Percentiles rank a stretch among this genome's conserved stretches.
Evolutionary conservation across 2,888 invertebrate genomes (phyloP).

Genomic region (Philonicus albiceps): DNA sequence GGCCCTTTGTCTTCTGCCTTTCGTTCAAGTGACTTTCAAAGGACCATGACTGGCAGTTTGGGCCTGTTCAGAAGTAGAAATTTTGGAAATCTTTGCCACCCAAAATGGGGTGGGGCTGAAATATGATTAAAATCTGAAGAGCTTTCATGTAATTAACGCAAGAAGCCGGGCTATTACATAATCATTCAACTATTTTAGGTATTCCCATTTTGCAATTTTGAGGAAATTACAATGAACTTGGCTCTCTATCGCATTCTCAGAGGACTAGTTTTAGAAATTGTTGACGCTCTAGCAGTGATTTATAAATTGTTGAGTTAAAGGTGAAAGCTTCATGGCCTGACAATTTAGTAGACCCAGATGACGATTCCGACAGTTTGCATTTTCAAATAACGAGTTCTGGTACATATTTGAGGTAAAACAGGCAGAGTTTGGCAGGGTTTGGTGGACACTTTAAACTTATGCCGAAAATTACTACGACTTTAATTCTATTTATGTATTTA

Average conservation of each 20-base stretch:
- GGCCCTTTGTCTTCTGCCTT: conserved; percentile 18
- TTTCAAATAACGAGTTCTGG: too few species aligned
- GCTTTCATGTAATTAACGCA: neutral
- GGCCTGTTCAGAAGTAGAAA: neutral
- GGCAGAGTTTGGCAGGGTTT: too few species aligned
- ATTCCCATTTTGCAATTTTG: neutral
- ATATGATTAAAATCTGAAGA: neutral
- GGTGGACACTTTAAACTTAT: too few species aligned
- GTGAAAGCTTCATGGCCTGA: too few species aligned
- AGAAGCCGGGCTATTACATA: neutral
- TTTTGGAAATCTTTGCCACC: neutral
- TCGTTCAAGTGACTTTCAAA: neutral
- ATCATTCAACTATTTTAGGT: neutral
- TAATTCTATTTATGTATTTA: too few species aligned
- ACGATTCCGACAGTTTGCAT: too few species aligned
- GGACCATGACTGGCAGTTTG: conserved; percentile 17
- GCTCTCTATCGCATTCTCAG: too few species aligned
- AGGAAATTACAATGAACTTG: neutral
- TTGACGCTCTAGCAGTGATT: neutral
- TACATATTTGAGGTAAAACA: too few species aligned
- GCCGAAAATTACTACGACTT: too few species aligned
- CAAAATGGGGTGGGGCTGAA: neutral
- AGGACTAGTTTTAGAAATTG: neutral
- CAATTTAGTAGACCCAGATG: too few species aligned
- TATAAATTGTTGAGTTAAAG: too few species aligned